Evolutionary conservation across 2,113 vertebrate genomes (phyloP).

Genomic region (Heloderma charlesbogerti): DNA sequence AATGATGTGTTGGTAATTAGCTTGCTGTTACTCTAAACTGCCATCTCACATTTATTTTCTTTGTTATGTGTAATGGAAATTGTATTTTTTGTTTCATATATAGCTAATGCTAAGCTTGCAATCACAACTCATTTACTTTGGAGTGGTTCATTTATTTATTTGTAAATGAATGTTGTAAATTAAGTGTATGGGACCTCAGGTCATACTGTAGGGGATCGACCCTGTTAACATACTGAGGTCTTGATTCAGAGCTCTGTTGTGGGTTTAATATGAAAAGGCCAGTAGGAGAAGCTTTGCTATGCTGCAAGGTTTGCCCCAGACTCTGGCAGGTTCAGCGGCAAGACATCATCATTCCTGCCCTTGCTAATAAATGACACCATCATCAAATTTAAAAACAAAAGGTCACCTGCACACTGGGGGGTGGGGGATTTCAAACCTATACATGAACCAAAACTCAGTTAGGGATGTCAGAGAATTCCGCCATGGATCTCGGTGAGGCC

Average conservation of each 20-base stretch:
- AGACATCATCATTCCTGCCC: not conserved
- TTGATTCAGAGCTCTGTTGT: not conserved
- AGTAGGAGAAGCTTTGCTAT: not conserved
- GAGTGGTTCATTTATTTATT: not conserved
- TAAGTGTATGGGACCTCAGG: not conserved
- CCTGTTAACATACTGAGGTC: too few species aligned
- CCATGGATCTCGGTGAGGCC: too few species aligned
- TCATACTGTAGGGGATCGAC: not conserved
- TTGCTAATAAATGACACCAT: not conserved
- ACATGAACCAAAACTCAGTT: too few species aligned
- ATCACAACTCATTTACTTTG: not conserved
- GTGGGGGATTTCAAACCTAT: too few species aligned
- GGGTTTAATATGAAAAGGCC: not conserved
- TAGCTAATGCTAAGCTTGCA: not conserved
- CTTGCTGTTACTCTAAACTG: slow-evolving; percentile 26
- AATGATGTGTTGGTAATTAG: slow-evolving; percentile 61
- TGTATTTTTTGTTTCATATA: slow-evolving; percentile 11
- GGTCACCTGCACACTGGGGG: too few species aligned
- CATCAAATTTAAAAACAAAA: not conserved
- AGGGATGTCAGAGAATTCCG: too few species aligned
- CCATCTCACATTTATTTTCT: slow-evolving; percentile 37
- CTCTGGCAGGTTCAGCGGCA: not conserved
- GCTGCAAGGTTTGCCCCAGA: not conserved
- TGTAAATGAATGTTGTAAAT: not conserved
- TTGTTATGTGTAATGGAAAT: not conserved